Evolutionary conservation across 35 echinoderm and acorn worm genomes (phyloP), one percentile per base, ranked within the genome.

Genomic region (Amphiura filiformis): DNA sequence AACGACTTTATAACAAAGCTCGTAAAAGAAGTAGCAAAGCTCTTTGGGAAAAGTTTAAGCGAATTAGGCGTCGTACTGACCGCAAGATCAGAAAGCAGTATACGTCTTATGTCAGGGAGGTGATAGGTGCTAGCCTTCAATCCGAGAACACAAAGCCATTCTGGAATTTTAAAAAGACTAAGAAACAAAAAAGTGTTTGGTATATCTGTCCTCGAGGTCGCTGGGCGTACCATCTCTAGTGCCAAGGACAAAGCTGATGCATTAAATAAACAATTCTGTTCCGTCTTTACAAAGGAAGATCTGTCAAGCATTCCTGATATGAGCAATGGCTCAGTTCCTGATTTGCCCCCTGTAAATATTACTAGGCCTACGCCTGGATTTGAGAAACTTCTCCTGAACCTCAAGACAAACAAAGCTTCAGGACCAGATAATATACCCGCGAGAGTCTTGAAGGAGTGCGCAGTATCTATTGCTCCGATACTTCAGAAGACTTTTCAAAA

Each of bases 81-180:
- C 31, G 34, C 20, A 84, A 86, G 33, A 85, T 91, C 35, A 76
- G 82, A 34, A 80, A 76, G 28, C 47, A 84, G 31, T 39, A 92
- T 17, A 78, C 36, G 39, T 42, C 12, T 20, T 92, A 87, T 34
- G 34, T 92, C n/a, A 37, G 40, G 39, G 37, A 92, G 31, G 52
- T 87, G 30, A 93, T 89, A 15, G 91, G 80, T 26, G 91, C 65
- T 39, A 89, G 80, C 61, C 33, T 89, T 18, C 30, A 84, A 33
- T 77, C 32, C 3, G 81, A 92, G 1, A 91, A 87, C 75, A 23
- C 75, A 36, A 64, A 88, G 76, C 81, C 91, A 11, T 88, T 89
- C n/a, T 93, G 87, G 85, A 81, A 81, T 32, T 93, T 82, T 47
- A 93, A 83, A 32, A 87, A 87, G n/a, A 44, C 57, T 44, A 28